Evolutionary conservation across 2,888 invertebrate species (phyloP), one percentile per base, ranked within the genome.

Genomic region (Dryobota labecula): DNA sequence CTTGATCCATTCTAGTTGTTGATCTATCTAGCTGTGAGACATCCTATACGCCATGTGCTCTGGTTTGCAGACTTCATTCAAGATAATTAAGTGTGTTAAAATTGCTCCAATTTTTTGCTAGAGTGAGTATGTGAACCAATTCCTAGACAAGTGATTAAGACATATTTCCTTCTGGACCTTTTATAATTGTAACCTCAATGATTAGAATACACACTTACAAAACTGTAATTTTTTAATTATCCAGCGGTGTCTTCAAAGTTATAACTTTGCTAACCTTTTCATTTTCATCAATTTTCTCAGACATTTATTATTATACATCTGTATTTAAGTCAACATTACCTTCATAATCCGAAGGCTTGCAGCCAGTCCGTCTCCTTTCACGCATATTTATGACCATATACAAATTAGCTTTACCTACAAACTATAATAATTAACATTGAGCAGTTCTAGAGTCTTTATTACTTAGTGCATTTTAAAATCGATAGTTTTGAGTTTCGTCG

Each of bases 251-350:
- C 36, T 62, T 30, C 41, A 61, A 53, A 56, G 45, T 57, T 58
- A 64, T 51, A n/a, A 66, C 58, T 64, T 24, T 5, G 24, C 30
- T 79, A 53, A 75, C 69, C 69, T 69, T 73, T 73, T 20, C 2
- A 66, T 61, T 56, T 66, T 57, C 70, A 75, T 66, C 0, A 47
- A 66, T 75, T 60, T 67, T 54, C 49, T 67, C 30, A 30, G 30
- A 36, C 38, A 49, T 63, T 66, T 61, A 78, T 49, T n/a, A 51
- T 20, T n/a, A 9, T 43, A 45, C 18, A 36, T 62, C 27, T 62
- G 30, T n/a, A 66, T 53, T 43, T 47, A 24, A 18, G 4, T 66
- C n/a, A 3, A 15, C 36, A 13, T 60, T 49, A 57, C 3, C 13
- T 47, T 45, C 24, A 24, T 54, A n/a, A 3, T 11, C 11, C 41